Conservation (phyloP, 2,113 vertebrate genomes). For the Eupsittula cactorum region DNA sequence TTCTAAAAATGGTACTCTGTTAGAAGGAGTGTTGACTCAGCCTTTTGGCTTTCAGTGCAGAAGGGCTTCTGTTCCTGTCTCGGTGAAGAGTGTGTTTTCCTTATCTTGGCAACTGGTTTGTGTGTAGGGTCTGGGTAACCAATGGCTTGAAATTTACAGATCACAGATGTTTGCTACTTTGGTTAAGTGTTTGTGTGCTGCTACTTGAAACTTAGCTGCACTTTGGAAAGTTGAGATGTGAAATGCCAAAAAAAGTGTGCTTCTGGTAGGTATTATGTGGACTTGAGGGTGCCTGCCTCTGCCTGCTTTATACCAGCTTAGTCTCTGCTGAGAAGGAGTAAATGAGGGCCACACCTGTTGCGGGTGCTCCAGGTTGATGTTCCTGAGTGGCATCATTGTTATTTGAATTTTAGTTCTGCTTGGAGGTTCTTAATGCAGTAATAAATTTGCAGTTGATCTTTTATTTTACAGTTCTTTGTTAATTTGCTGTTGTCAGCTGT, state of each 20-base stretch:
- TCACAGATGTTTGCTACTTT: fast-evolving
- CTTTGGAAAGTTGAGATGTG: background rate
- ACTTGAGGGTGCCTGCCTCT: background rate
- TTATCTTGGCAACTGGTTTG: background rate
- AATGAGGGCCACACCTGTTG: background rate
- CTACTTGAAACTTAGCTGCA: fast-evolving
- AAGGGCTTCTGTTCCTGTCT: background rate
- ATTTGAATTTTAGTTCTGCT: background rate
- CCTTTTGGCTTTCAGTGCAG: background rate
- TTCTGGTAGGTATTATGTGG: background rate
- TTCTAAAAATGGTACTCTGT: background rate
- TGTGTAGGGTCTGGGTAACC: too few species aligned
- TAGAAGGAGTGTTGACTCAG: background rate
- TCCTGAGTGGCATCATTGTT: fast-evolving
- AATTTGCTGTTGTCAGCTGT: background rate
- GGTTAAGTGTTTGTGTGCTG: background rate
- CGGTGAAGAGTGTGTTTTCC: background rate
- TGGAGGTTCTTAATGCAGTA: background rate
- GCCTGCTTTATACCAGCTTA: background rate
- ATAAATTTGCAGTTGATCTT: background rate
- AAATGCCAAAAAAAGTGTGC: too few species aligned
- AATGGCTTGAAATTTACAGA: background rate
- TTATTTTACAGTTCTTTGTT: background rate
- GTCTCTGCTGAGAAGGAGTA: background rate
- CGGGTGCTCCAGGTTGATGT: background rate